Percentiles rank a stretch among this genome's conserved stretches.
phyloP scores from a whole-genome alignment of 2,113 vertebrate species.

The Neodon shergylaensis region DNA sequence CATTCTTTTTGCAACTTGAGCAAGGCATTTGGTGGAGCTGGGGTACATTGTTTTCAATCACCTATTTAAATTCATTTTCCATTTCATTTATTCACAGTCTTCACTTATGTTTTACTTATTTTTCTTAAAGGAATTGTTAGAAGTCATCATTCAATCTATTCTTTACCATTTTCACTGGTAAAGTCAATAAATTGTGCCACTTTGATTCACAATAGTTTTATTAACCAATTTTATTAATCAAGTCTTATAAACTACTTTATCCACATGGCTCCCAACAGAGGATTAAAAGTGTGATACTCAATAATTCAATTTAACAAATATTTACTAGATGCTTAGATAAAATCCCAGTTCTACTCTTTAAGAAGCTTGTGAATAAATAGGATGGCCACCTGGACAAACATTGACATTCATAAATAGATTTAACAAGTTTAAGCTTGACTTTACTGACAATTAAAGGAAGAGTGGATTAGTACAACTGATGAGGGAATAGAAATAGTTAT shows the following conservation, averaged over 20 bases:
- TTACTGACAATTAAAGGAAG: not conserved
- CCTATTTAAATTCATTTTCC: not conserved
- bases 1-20: not conserved
- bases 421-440: not conserved
- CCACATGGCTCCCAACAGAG: not conserved
- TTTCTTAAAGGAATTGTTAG: not conserved
- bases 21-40: not conserved
- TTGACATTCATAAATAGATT: not conserved
- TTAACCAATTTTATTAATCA: not conserved
- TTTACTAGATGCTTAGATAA: not conserved
- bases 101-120: not conserved
- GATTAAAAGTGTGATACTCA: not conserved
- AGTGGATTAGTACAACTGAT: not conserved
- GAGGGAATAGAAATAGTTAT: not conserved
- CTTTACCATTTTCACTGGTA: not conserved
- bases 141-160: not conserved
- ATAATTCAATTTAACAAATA: conserved; percentile 18
- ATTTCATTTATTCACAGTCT: not conserved
- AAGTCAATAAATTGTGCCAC: not conserved
- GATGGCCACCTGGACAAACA: not conserved
- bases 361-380: not conserved
- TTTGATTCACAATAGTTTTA: not conserved
- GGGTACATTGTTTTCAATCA: not conserved
- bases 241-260: not conserved
- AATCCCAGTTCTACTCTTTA: not conserved